Percentiles rank a stretch among this genome's conserved stretches.
Conservation (phyloP, 2,113 vertebrate genomes). For the Benitochromis conjunctus region DNA sequence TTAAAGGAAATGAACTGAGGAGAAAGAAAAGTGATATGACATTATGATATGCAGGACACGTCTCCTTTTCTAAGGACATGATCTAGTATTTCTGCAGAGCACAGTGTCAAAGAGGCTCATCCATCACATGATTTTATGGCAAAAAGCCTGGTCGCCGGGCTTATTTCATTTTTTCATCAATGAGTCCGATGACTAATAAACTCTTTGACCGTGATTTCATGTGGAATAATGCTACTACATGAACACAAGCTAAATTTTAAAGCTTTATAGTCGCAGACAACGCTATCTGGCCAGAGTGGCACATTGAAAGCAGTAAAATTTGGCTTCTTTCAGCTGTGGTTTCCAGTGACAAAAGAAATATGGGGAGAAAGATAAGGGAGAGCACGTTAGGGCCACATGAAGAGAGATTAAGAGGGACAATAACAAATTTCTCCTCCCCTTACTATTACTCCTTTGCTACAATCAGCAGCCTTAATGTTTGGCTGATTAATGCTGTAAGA, state of each 20-base stretch:
- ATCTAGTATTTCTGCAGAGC: slow-evolving; percentile 13
- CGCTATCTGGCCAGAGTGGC: background rate
- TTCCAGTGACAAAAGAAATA: background rate
- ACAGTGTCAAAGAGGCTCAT: background rate
- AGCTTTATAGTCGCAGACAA: background rate
- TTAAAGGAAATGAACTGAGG: slow-evolving; percentile 24
- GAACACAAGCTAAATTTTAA: background rate
- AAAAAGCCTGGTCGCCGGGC: background rate
- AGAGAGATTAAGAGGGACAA: background rate
- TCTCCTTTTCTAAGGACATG: slow-evolving; percentile 8
- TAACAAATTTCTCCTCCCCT: background rate
- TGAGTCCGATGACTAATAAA: background rate
- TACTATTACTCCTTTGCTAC: background rate
- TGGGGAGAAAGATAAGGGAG: background rate
- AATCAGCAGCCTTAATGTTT: background rate
- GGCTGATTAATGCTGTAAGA: background rate
- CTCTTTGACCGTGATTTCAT: background rate
- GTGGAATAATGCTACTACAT: background rate
- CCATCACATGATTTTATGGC: slow-evolving; percentile 11
- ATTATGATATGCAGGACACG: slow-evolving; percentile 30
- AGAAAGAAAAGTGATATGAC: slow-evolving; percentile 17
- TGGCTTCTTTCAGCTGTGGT: background rate
- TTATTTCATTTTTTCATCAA: slow-evolving; percentile 18
- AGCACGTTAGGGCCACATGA: background rate
- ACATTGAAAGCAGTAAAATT: background rate